phyloP scores from a whole-genome alignment of 1,140 invertebrate genomes.

The Trichogramma pretiosum region DNA sequence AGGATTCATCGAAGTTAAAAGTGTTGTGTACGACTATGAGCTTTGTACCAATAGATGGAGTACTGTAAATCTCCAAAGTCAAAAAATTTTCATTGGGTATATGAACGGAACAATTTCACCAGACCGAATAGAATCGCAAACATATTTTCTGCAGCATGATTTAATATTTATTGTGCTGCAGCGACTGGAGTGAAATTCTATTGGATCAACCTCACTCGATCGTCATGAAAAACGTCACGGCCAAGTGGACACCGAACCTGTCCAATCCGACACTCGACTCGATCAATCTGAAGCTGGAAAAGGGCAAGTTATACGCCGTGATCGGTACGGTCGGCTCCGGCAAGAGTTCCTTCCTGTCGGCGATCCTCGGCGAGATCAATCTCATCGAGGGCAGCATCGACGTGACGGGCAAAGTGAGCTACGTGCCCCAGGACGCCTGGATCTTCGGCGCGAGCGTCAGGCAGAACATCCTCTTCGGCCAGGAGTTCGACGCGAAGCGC shows the following conservation, averaged over 20 bases:
- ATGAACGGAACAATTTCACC: no score
- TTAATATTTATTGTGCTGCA: no score
- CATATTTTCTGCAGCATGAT: no score
- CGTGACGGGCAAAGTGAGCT: conserved; percentile 54
- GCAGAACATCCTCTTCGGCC: conserved; percentile 74
- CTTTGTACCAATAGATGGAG: no score
- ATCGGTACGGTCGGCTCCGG: conserved; percentile 59
- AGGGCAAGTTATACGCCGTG: conserved; percentile 52
- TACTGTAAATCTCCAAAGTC: no score
- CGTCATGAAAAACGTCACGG: conserved; percentile 45
- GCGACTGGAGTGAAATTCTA: no score
- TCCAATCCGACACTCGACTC: conserved; percentile 43
- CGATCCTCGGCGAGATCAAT: conserved; percentile 57
- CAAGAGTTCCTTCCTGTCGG: conserved; percentile 55
- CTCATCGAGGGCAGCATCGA: conserved; percentile 48
- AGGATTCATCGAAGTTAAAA: no score
- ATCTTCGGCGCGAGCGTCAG: conserved; percentile 53
- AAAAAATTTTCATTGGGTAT: no score
- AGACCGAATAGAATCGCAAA: no score
- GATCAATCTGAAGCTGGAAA: conserved; percentile 46
- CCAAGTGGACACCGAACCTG: conserved; percentile 44
- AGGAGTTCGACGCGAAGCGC: conserved; percentile 51
- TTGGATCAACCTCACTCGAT: no score
- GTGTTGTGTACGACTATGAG: no score
- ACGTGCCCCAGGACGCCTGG: conserved; percentile 73